A percentile compares a stretch with the other conserved stretches of the same genome.
Evolutionary conservation across 2,113 vertebrate genomes (phyloP).

Genomic region (Thryonomys swinderianus): DNA sequence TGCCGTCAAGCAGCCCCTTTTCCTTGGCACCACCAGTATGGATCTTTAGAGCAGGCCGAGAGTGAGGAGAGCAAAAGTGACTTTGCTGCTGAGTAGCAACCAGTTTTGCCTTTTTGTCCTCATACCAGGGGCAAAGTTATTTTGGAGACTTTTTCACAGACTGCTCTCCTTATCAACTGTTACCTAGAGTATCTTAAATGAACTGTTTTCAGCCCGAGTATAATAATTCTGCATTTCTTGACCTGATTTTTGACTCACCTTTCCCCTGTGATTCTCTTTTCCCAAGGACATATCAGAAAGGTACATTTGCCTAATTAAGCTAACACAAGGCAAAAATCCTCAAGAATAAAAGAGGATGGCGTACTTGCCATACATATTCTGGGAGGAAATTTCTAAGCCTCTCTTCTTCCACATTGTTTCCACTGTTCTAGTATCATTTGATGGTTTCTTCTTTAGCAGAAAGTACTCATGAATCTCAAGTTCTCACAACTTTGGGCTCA

Average conservation of each 20-base stretch:
- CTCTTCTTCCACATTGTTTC: background rate
- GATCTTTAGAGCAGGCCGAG: background rate
- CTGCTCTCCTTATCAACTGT: background rate
- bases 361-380: background rate
- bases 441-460: background rate
- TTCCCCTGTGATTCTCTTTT: background rate
- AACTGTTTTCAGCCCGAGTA: background rate
- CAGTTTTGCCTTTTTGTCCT: constrained; percentile 5
- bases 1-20: background rate
- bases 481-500: background rate
- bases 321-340: background rate
- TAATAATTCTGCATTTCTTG: background rate
- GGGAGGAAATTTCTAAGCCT: background rate
- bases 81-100: constrained; percentile 25
- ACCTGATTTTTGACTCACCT: constrained; percentile 13
- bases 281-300: background rate
- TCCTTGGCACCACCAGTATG: background rate
- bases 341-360: background rate
- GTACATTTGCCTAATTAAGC: background rate
- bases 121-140: background rate
- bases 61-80: background rate
- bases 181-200: constrained; percentile 25
- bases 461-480: background rate
- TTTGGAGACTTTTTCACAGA: background rate
- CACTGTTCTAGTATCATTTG: background rate